These are phyloP conservation scores for Drosophila ananassae DNA, from an alignment of 1,140 invertebrate species.

Conservation along the genomic window DNA sequence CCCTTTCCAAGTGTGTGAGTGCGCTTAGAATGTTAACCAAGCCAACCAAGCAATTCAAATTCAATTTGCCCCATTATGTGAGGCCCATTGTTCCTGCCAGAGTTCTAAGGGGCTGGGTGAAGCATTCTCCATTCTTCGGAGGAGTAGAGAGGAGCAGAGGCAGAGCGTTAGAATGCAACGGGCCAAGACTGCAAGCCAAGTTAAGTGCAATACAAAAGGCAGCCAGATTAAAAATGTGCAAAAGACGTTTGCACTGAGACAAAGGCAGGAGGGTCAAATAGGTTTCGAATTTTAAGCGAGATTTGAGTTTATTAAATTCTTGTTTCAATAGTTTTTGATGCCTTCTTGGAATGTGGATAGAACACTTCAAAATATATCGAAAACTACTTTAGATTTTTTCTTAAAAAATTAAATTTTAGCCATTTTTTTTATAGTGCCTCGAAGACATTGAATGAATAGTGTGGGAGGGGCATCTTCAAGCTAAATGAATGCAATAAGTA, in stretches of 20 bases:
- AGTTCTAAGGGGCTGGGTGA: slow-evolving; percentile 58
- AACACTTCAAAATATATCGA: no score
- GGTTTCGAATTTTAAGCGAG: no score
- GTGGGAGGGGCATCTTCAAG: slow-evolving; percentile 36
- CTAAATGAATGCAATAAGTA: slow-evolving; percentile 83
- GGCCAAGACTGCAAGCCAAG: slow-evolving; percentile 62
- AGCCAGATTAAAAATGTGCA: slow-evolving; percentile 76
- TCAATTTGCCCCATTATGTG: slow-evolving; percentile 83
- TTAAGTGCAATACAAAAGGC: slow-evolving; percentile 80
- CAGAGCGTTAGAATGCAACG: slow-evolving; percentile 4
- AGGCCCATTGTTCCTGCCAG: slow-evolving; percentile 74
- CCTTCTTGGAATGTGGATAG: no score
- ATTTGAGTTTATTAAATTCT: no score
- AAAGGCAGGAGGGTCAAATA: neutral
- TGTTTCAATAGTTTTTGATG: no score
- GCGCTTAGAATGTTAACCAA: slow-evolving; percentile 56
- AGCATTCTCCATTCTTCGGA: slow-evolving; percentile 29
- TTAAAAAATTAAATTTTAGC: neutral
- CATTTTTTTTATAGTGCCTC: neutral
- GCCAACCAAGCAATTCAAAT: slow-evolving; percentile 80
- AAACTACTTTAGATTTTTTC: no score
- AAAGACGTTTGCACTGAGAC: slow-evolving; percentile 46
- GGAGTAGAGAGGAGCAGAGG: neutral
- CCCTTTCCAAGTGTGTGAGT: slow-evolving; percentile 32
- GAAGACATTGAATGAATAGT: slow-evolving; percentile 4